Percentiles rank a stretch among this genome's conserved stretches.
Conservation (phyloP, 2,113 vertebrate species). For the Illadopsis cleaveri region DNA sequence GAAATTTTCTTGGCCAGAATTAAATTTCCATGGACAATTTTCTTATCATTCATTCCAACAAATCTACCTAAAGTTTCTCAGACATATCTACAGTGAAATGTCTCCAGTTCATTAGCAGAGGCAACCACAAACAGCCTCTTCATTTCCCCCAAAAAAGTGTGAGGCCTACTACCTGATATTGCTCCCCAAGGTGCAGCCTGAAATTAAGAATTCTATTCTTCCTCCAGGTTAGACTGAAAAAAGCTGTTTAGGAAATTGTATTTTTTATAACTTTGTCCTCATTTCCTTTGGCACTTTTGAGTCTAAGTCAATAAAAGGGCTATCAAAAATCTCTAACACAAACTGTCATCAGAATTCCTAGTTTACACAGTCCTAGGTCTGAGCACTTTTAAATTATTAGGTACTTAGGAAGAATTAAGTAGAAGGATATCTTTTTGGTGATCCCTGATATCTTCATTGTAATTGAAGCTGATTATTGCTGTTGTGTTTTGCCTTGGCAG, state of each 20-base stretch:
- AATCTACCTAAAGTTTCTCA: not conserved
- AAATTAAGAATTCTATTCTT: not conserved
- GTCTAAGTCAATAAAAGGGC: not conserved
- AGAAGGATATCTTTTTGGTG: not conserved
- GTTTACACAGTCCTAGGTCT: not conserved
- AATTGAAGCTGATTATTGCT: not conserved
- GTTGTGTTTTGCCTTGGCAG: not conserved
- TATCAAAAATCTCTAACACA: not conserved
- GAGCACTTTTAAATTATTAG: not conserved
- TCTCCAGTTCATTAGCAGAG: not conserved
- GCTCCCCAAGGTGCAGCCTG: not conserved
- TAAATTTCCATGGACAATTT: not conserved
- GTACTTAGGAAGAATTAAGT: not conserved
- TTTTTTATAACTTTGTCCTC: not conserved
- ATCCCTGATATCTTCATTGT: not conserved
- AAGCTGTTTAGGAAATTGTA: not conserved
- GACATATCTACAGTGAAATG: not conserved
- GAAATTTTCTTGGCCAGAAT: not conserved
- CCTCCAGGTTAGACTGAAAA: not conserved
- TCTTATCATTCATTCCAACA: not conserved
- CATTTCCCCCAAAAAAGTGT: fast-evolving
- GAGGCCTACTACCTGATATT: not conserved
- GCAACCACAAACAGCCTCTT: not conserved
- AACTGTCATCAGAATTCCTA: not conserved
- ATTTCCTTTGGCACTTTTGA: not conserved